Evolutionary conservation across 2,888 invertebrate genomes (phyloP).

Genomic region (Microctonus hyperodae): DNA sequence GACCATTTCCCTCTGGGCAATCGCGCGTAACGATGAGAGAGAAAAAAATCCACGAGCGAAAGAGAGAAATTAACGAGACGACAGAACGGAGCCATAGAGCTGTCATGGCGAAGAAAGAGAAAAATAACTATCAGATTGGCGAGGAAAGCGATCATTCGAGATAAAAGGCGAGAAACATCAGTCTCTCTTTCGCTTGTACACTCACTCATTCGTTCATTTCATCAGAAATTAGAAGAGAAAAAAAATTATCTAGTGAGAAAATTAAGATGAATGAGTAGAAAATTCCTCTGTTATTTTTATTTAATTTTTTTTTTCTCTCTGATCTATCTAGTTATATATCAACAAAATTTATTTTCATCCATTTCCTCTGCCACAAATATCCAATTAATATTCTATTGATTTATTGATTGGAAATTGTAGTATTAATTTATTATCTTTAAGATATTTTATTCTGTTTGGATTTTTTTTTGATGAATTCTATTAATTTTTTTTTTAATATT

Average conservation of each 20-base stretch:
- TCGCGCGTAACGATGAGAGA: not conserved
- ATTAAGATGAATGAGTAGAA: conserved; percentile 8
- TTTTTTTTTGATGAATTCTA: not conserved
- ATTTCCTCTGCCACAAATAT: not conserved
- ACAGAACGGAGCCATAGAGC: conserved; percentile 19
- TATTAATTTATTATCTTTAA: not conserved
- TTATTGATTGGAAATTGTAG: not conserved
- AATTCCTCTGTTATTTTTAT: not conserved
- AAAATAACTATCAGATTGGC: conserved; percentile 32
- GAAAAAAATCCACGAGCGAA: not conserved
- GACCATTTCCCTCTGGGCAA: not conserved
- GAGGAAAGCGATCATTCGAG: conserved; percentile 37
- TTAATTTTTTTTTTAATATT: conserved; percentile 37
- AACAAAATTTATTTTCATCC: not conserved
- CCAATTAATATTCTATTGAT: not conserved
- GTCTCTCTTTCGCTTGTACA: conserved; percentile 11
- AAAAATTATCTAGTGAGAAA: conserved; percentile 1
- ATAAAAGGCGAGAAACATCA: conserved; percentile 34
- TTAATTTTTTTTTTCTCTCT: not conserved
- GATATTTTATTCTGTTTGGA: not conserved
- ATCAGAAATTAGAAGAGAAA: conserved; percentile 1
- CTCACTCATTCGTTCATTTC: conserved; percentile 1
- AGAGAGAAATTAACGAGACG: conserved; percentile 14
- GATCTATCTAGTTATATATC: not conserved
- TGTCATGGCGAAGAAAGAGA: conserved; percentile 12